Percentiles rank a stretch among this genome's conserved stretches.
Evolutionary conservation across 2,797 vertebrate genomes (phyloP).

Genomic region (Malurus leucopterus): DNA sequence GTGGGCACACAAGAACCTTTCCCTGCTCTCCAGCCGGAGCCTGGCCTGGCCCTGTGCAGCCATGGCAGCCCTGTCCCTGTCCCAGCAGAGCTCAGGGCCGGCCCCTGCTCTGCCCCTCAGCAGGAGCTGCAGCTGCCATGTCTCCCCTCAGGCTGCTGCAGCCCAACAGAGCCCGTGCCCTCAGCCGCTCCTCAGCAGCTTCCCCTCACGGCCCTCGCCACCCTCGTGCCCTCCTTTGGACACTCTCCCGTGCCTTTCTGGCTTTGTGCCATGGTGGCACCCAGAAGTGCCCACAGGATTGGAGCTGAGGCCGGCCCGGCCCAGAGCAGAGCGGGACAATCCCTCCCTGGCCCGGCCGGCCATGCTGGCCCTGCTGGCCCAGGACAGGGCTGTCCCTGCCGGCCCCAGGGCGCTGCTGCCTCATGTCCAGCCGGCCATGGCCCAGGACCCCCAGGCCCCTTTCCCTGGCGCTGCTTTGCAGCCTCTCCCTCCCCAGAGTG

Average conservation of each 20-base stretch:
- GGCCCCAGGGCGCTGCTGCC: not conserved
- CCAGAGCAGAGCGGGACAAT: not conserved
- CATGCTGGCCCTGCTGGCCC: not conserved
- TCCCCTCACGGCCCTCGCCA: not conserved
- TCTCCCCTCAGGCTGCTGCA: not conserved
- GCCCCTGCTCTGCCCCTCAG: not conserved
- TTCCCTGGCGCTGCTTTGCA: not conserved
- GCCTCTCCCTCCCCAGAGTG: not conserved
- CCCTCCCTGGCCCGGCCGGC: not conserved
- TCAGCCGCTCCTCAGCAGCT: not conserved
- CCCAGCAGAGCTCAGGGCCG: not conserved
- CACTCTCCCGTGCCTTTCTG: not conserved
- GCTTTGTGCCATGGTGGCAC: not conserved
- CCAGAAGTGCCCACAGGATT: not conserved
- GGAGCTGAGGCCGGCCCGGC: rapidly evolving
- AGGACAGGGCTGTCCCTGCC: not conserved
- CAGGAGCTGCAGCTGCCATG: not conserved
- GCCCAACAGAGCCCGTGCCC: not conserved
- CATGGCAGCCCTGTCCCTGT: not conserved
- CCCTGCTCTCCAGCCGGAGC: not conserved
- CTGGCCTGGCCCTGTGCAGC: not conserved
- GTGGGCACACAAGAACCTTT: not conserved
- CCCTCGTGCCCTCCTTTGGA: not conserved
- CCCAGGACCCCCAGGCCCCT: not conserved
- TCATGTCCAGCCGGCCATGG: not conserved